These are phyloP conservation scores for Myripristis murdjan DNA, from an alignment of 2,797 vertebrate species.

Conservation along the genomic window DNA sequence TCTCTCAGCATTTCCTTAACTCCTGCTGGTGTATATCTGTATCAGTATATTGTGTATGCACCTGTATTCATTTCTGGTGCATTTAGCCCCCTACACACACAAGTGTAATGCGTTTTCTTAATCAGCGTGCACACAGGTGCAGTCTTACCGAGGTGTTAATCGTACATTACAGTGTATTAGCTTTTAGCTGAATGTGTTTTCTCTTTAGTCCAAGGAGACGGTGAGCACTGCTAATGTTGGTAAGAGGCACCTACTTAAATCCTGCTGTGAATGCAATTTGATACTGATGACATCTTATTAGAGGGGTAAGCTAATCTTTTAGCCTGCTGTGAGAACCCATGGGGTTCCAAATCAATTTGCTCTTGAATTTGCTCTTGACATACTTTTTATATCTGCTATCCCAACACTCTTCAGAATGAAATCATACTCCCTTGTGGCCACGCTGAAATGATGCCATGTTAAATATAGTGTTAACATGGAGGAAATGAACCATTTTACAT, in stretches of 20 bases:
- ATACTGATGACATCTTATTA: conserved; percentile 59
- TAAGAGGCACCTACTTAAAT: conserved; percentile 49
- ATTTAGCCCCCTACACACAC: not conserved
- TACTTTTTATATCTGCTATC: conserved; percentile 47
- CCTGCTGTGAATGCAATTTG: conserved; percentile 73
- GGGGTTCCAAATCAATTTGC: conserved; percentile 53
- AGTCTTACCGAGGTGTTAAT: conserved; percentile 26
- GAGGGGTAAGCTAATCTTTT: conserved; percentile 47
- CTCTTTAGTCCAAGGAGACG: conserved; percentile 44
- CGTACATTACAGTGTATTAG: conserved; percentile 21
- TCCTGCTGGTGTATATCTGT: not conserved
- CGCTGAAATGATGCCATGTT: conserved; percentile 37
- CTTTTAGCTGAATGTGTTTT: conserved; percentile 67
- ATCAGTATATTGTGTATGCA: not conserved
- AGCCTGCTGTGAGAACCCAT: conserved; percentile 42
- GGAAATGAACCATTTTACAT: conserved; percentile 14
- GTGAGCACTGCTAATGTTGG: conserved; percentile 35
- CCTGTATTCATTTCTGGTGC: conserved; percentile 5
- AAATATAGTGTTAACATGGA: conserved; percentile 29
- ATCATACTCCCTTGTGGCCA: conserved; percentile 31
- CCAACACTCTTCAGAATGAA: conserved; percentile 29
- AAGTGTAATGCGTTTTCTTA: conserved; percentile 12
- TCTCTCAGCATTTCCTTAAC: not conserved
- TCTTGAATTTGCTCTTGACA: conserved; percentile 68
- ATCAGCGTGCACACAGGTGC: conserved; percentile 25